Conservation (phyloP, 2,888 invertebrate genomes). For the Microchrysa polita region DNA sequence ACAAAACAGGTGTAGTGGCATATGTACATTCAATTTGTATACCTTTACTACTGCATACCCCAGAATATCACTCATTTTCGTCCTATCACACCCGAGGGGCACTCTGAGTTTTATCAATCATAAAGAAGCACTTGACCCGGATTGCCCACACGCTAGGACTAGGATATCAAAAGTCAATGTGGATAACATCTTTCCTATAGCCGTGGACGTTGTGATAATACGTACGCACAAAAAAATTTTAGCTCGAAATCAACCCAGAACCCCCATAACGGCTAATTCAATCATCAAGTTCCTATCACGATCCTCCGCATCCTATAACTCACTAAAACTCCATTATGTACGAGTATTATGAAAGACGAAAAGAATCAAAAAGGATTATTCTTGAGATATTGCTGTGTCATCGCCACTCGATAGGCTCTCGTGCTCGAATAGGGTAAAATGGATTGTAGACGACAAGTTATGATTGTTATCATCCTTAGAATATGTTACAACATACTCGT, state of each 20-base stretch:
- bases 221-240: neutral
- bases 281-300: constrained; percentile 25
- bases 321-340: too few species aligned
- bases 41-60: too few species aligned
- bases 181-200: constrained; percentile 15
- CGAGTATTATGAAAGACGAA: constrained; percentile 18
- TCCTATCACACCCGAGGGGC: too few species aligned
- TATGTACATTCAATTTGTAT: too few species aligned
- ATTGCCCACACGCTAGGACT: too few species aligned
- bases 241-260: neutral
- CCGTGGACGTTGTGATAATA: neutral
- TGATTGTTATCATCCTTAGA: too few species aligned
- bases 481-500: too few species aligned
- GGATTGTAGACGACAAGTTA: neutral
- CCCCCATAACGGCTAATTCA: neutral
- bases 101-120: constrained; percentile 22
- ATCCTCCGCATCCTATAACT: neutral
- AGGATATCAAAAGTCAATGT: constrained; percentile 38
- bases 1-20: too few species aligned
- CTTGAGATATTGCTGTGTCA: constrained; percentile 21
- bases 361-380: constrained; percentile 27
- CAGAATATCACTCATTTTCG: too few species aligned
- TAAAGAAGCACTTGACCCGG: constrained; percentile 37
- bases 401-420: neutral
- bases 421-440: neutral